A percentile compares a stretch with the other conserved stretches of the same genome.
These are phyloP conservation scores for Plebejus melissa DNA, from an alignment of 2,888 invertebrate species.

Conservation along the genomic window DNA sequence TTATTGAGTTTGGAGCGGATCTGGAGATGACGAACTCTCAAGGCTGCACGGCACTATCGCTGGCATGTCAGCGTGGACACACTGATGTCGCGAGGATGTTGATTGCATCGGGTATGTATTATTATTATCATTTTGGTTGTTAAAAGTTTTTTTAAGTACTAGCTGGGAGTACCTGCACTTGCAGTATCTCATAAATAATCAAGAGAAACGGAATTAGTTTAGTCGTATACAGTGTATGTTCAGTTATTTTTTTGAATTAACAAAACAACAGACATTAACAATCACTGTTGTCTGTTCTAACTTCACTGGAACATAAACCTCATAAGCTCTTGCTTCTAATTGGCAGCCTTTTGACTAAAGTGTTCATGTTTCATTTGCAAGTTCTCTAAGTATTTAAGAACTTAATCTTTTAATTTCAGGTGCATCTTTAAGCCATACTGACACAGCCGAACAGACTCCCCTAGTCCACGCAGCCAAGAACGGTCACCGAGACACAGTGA, in stretches of 20 bases:
- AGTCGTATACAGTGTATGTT: too few relatives aligned
- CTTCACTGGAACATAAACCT: too few relatives aligned
- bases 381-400: not conserved
- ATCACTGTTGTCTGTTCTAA: too few relatives aligned
- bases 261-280: too few relatives aligned
- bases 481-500: slow-evolving; percentile 92
- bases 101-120: slow-evolving; percentile 81
- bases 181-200: too few relatives aligned
- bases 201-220: too few relatives aligned
- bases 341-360: too few relatives aligned
- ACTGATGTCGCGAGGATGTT: slow-evolving; percentile 89
- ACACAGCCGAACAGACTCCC: slow-evolving; percentile 90
- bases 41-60: slow-evolving; percentile 91
- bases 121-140: not conserved
- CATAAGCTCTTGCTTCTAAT: too few relatives aligned
- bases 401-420: slow-evolving; percentile 52
- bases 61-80: slow-evolving; percentile 93
- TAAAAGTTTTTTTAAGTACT: too few relatives aligned
- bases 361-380: too few relatives aligned
- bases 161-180: too few relatives aligned
- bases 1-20: slow-evolving; percentile 92
- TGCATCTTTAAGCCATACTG: slow-evolving; percentile 86
- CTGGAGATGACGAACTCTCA: slow-evolving; percentile 91
- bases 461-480: slow-evolving; percentile 94
- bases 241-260: too few relatives aligned